Conservation (phyloP, 30 jellyfish, hydroid and myxozoan genomes). For the Catostylus mosaicus region DNA sequence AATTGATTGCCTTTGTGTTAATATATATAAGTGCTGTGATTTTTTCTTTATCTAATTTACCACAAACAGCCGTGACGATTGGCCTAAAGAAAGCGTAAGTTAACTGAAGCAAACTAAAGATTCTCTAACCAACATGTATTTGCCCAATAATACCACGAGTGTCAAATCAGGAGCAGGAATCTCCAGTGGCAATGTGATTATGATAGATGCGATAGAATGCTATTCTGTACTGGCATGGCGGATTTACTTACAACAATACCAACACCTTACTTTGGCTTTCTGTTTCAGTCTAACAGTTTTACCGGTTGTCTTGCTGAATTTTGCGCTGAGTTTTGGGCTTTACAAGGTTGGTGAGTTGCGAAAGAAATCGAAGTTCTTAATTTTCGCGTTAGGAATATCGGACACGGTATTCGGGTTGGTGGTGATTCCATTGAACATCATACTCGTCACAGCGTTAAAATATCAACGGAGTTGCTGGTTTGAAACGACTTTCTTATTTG, state of each 20-base stretch:
- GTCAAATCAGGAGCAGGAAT: no score
- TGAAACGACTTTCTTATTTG: slow-evolving; percentile 26
- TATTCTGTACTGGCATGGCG: slow-evolving; percentile 46
- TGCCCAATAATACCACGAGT: no score
- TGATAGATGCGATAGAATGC: background rate
- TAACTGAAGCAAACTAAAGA: no score
- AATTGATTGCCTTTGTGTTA: no score
- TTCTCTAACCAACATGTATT: no score
- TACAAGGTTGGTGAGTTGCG: slow-evolving; percentile 28
- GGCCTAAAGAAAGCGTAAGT: no score
- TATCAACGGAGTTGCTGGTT: slow-evolving; percentile 62
- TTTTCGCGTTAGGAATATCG: slow-evolving; percentile 31
- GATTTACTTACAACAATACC: background rate
- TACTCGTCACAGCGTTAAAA: slow-evolving; percentile 13
- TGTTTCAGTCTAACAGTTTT: slow-evolving; percentile 27
- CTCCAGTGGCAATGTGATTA: background rate
- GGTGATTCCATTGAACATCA: slow-evolving; percentile 24
- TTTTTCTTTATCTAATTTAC: no score
- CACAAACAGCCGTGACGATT: no score
- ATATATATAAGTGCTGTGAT: no score
- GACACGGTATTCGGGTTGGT: slow-evolving; percentile 46
- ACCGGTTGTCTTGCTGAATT: slow-evolving; percentile 21
- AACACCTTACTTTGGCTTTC: slow-evolving; percentile 9
- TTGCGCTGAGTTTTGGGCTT: slow-evolving; percentile 37
- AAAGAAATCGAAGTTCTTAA: slow-evolving; percentile 25